These are phyloP conservation scores for Paracanthobrama guichenoti DNA, from an alignment of 2,113 vertebrate genomes.

Conservation along the genomic window DNA sequence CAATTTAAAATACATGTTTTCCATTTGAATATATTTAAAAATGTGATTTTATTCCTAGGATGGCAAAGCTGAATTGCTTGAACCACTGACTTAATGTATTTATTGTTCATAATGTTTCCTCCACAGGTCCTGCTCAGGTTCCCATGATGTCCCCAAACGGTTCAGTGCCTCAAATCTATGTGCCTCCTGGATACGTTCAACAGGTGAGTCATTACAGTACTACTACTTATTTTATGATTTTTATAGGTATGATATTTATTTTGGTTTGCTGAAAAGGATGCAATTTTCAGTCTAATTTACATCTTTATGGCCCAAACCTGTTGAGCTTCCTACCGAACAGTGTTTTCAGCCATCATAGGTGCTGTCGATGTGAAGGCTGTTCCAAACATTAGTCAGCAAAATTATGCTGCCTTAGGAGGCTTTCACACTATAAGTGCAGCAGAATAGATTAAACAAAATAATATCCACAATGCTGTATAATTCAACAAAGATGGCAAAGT, in stretches of 20 bases:
- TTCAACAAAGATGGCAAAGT: not conserved
- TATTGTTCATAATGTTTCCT: slow-evolving; percentile 4
- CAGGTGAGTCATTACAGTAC: slow-evolving; percentile 78
- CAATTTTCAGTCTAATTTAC: not conserved
- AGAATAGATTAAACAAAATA: not conserved
- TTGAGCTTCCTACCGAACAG: not conserved
- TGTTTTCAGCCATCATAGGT: not conserved
- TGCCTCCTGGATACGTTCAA: slow-evolving; percentile 99
- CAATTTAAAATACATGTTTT: too few relatives aligned
- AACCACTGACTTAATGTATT: not conserved
- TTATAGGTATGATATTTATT: not conserved
- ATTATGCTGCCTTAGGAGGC: not conserved
- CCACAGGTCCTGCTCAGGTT: slow-evolving; percentile 95
- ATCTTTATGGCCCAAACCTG: not conserved
- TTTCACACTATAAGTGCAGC: not conserved
- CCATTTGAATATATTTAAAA: too few relatives aligned
- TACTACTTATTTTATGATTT: not conserved
- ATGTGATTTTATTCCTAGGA: too few relatives aligned
- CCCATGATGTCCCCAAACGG: slow-evolving; percentile 99
- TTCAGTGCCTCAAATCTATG: slow-evolving; percentile 99
- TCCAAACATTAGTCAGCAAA: not conserved
- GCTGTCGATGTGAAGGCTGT: not conserved
- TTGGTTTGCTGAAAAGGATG: not conserved
- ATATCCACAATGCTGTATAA: not conserved
- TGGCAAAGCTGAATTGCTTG: too few relatives aligned